Base-by-base conservation (phyloP, 1,140 invertebrate species). In the Calycopis cecrops region DNA sequence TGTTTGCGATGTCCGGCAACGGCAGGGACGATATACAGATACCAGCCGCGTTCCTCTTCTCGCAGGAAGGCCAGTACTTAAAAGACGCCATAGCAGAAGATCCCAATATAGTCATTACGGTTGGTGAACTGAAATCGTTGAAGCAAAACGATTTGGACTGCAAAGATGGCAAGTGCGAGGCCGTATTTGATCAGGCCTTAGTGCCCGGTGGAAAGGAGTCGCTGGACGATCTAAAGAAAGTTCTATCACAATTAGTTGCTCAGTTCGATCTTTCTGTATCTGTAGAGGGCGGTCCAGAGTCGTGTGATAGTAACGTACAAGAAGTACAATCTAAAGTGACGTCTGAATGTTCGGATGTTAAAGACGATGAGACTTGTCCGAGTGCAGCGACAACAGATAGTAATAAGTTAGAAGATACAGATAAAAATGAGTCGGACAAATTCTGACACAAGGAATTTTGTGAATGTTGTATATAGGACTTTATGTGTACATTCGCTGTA, bases 1-100 rank as follows among this genome's bases (percentile, higher is more conserved):
- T 98, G 87, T 99, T 99, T 88, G 95, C 96, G 1, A 99, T 99
- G 97, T 98, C 96, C 9, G 97, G 96, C 1, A 97, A 98, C 88
- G 96, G 96, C 0, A 91, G 89, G 8, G 92, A 95, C 71, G 95
- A 99, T 77, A 93, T 99, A 0, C 91, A 85, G 48, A 98, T 99
- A 73, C 97, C 97, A 0, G 90, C 97, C 11, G 93, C 98, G 0
- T 99, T 99, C 79, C 88, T 99, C 9, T 99, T 97, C 78, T 90
- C 90, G n/a, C 79, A 90, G 54, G 97, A 99, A 76, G 95, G 92
- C 9, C 77, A 67, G 0, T 67, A 69, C 65, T 76, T 98, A 8
- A 63, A 92, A 0, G 85, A 91, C 38, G 89, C 91, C 14, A 73
- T 93, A 33, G 62, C 72, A 9, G 65, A 76, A 10, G 71, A 92